Conservation (phyloP, 2,888 invertebrate genomes). For the Cephonodes hylas region DNA sequence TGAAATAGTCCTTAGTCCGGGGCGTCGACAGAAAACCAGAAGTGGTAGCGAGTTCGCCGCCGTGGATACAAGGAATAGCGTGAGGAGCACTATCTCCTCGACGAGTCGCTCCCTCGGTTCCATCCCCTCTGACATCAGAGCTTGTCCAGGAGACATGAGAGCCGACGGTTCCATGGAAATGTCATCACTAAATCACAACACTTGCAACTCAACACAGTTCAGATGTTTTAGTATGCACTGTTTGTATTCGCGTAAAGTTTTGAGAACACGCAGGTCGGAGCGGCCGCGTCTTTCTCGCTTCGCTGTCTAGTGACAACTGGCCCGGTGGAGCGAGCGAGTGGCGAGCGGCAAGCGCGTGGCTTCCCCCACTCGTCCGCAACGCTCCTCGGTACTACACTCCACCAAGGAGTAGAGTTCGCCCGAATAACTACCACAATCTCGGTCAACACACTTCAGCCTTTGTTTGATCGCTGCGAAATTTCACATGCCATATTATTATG, state of each 20-base stretch:
- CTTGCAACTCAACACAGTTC: slow-evolving; percentile 67
- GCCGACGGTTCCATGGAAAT: slow-evolving; percentile 62
- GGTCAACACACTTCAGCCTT: slow-evolving; percentile 23
- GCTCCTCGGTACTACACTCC: slow-evolving; percentile 9
- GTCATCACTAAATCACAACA: slow-evolving; percentile 76
- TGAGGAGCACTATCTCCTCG: slow-evolving; percentile 76
- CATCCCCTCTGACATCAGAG: slow-evolving; percentile 76
- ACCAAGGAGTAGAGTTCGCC: background rate
- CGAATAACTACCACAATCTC: slow-evolving; percentile 23
- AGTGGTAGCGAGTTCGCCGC: slow-evolving; percentile 87
- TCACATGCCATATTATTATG: background rate
- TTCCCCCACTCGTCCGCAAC: slow-evolving; percentile 13
- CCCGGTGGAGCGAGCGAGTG: slow-evolving; percentile 17
- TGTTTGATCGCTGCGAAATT: slow-evolving; percentile 3
- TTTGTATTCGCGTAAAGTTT: slow-evolving; percentile 76
- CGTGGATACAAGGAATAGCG: slow-evolving; percentile 84
- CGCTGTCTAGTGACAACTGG: slow-evolving; percentile 74
- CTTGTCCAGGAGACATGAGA: slow-evolving; percentile 72
- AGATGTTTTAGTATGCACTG: slow-evolving; percentile 53
- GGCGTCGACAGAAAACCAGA: slow-evolving; percentile 86
- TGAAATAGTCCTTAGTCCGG: slow-evolving; percentile 88
- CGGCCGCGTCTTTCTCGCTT: slow-evolving; percentile 75
- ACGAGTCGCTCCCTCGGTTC: slow-evolving; percentile 70
- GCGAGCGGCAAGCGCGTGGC: slow-evolving; percentile 9
- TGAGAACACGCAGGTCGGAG: slow-evolving; percentile 71